A percentile compares a stretch with the other conserved stretches of the same genome.
Evolutionary conservation across 2,113 vertebrate species (phyloP).

Genomic region (Mola mola): DNA sequence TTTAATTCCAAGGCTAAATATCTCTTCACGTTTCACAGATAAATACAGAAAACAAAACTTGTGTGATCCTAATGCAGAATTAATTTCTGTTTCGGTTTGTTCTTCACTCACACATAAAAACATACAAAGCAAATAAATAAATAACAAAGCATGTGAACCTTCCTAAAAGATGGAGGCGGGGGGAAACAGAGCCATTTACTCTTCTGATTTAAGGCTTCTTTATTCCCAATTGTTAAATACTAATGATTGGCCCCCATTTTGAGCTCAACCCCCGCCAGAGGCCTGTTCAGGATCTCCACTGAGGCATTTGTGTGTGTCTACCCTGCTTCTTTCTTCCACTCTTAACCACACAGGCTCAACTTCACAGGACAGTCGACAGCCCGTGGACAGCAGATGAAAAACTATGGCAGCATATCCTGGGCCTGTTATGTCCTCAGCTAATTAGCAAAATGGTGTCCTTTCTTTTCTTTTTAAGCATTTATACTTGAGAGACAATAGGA

Average conservation of each 20-base stretch:
- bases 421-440: conserved; percentile 92
- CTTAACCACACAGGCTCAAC: conserved; percentile 80
- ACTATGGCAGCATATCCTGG: conserved; percentile 80
- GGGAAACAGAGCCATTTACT: conserved; percentile 71
- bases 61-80: no score
- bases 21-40: no score
- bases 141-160: conserved; percentile 51
- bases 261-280: conserved; percentile 77
- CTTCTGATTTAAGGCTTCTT: conserved; percentile 78
- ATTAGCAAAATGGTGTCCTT: conserved; percentile 91
- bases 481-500: conserved; percentile 77
- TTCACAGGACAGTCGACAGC: conserved; percentile 81
- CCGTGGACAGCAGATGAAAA: conserved; percentile 82
- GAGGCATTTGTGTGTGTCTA: conserved; percentile 76
- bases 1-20: no score
- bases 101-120: conserved; percentile 41
- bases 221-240: conserved; percentile 80
- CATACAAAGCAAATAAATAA: conserved; percentile 33
- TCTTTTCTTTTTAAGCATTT: conserved; percentile 89
- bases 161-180: conserved; percentile 73
- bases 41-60: no score
- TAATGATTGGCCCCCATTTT: conserved; percentile 77
- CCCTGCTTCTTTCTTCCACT: conserved; percentile 76
- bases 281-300: conserved; percentile 79
- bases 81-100: conserved; percentile 20